A percentile compares a stretch with the other conserved stretches of the same genome.
These are phyloP conservation scores for Eupristina koningsbergeri DNA, from an alignment of 1,140 invertebrate genomes.

Conservation along the genomic window DNA sequence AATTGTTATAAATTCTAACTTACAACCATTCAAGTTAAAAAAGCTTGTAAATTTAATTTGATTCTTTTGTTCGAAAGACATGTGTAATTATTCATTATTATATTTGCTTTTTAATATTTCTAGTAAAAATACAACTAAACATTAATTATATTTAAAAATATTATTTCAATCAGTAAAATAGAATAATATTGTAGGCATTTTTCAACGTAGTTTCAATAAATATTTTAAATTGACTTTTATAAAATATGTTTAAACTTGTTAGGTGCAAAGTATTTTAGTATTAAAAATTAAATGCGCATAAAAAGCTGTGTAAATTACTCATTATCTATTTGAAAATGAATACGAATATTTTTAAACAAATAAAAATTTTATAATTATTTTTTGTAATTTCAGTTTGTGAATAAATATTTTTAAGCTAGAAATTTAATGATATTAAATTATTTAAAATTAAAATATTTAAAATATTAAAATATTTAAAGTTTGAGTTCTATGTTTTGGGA, in stretches of 20 bases:
- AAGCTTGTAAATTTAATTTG: too few species aligned
- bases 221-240: neutral
- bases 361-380: neutral
- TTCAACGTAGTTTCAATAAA: neutral
- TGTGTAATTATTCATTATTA: too few species aligned
- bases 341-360: neutral
- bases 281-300: neutral
- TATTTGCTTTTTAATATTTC: too few species aligned
- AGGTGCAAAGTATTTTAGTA: neutral
- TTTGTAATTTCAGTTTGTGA: neutral
- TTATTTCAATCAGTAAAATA: neutral
- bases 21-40: too few species aligned
- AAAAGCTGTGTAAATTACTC: neutral
- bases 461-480: too few species aligned
- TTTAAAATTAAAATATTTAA: too few species aligned
- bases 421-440: too few species aligned
- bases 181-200: neutral
- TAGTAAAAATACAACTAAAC: neutral
- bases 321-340: neutral
- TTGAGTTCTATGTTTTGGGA: too few species aligned
- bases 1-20: neutral
- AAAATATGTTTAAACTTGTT: neutral
- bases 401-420: too few species aligned
- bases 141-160: too few species aligned
- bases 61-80: too few species aligned